Evolutionary conservation across 1,140 invertebrate species (phyloP).

Genomic region (Drosophila aff.): DNA sequence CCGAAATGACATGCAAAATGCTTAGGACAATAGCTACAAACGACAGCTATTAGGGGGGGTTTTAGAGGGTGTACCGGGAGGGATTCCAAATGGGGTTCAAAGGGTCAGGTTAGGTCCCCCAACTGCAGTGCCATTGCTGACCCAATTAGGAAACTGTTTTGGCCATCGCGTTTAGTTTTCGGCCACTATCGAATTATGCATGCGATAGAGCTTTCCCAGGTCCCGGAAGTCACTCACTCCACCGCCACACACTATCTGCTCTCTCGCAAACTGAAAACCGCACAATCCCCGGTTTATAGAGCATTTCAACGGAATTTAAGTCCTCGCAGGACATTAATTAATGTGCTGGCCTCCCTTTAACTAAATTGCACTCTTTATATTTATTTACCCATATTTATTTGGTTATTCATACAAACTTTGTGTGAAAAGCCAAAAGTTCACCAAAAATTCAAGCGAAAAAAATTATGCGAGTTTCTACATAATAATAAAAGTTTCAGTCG

Average conservation of each 20-base stretch:
- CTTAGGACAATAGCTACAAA: conserved; percentile 35
- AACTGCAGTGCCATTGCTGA: conserved; percentile 52
- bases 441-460: conserved; percentile 57
- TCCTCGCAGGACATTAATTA: conserved; percentile 39
- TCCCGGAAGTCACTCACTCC: conserved; percentile 24
- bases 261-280: conserved; percentile 17
- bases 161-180: conserved; percentile 38
- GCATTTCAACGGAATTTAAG: conserved; percentile 31
- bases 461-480: conserved; percentile 35
- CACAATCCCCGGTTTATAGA: conserved; percentile 7
- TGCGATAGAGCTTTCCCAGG: conserved; percentile 18
- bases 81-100: background rate
- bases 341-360: conserved; percentile 8
- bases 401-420: conserved; percentile 35
- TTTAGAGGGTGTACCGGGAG: background rate
- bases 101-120: conserved; percentile 16
- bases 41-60: conserved; percentile 12
- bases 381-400: conserved; percentile 46
- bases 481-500: conserved; percentile 50
- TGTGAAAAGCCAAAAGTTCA: conserved; percentile 53
- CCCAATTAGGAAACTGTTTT: conserved; percentile 70
- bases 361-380: background rate
- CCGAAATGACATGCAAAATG: conserved; percentile 67
- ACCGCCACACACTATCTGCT: background rate
- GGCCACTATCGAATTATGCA: conserved; percentile 47